A percentile compares a stretch with the other conserved stretches of the same genome.
Conservation (phyloP, 2,797 vertebrate genomes). For the Hyperoplus immaculatus region DNA sequence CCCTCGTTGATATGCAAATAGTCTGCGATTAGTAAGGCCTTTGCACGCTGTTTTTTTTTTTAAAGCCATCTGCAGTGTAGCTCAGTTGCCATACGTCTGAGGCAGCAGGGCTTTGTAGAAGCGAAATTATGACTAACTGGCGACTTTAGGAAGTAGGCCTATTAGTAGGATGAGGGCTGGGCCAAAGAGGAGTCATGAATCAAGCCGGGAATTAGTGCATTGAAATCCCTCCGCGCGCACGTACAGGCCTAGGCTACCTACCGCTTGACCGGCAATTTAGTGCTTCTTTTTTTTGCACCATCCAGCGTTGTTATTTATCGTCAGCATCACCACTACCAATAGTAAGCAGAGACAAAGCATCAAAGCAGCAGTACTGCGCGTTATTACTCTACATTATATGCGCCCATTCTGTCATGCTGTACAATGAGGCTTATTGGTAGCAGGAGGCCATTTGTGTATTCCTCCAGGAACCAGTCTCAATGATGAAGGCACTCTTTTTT, state of each 20-base stretch:
- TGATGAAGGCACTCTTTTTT: slow-evolving; percentile 25
- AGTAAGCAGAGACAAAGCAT: slow-evolving; percentile 7
- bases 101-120: slow-evolving; percentile 59
- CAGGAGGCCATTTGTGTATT: slow-evolving; percentile 55
- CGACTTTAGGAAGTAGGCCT: slow-evolving; percentile 39
- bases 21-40: slow-evolving; percentile 34
- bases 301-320: slow-evolving; percentile 37
- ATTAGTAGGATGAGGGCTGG: slow-evolving; percentile 12
- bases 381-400: slow-evolving; percentile 47
- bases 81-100: slow-evolving; percentile 56
- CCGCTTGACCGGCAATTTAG: slow-evolving; percentile 48
- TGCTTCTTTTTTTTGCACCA: background rate
- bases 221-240: slow-evolving; percentile 14
- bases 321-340: slow-evolving; percentile 19
- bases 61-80: slow-evolving; percentile 61
- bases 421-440: slow-evolving; percentile 50
- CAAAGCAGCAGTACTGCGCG: slow-evolving; percentile 28
- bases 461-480: slow-evolving; percentile 43
- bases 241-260: too few relatives aligned
- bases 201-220: slow-evolving; percentile 52
- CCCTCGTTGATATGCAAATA: slow-evolving; percentile 60
- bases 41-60: slow-evolving; percentile 27
- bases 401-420: slow-evolving; percentile 54
- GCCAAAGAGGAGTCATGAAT: slow-evolving; percentile 43
- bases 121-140: slow-evolving; percentile 51